Conservation (phyloP, 2,113 vertebrate genomes). For the Mormyrus iriodes region DNA sequence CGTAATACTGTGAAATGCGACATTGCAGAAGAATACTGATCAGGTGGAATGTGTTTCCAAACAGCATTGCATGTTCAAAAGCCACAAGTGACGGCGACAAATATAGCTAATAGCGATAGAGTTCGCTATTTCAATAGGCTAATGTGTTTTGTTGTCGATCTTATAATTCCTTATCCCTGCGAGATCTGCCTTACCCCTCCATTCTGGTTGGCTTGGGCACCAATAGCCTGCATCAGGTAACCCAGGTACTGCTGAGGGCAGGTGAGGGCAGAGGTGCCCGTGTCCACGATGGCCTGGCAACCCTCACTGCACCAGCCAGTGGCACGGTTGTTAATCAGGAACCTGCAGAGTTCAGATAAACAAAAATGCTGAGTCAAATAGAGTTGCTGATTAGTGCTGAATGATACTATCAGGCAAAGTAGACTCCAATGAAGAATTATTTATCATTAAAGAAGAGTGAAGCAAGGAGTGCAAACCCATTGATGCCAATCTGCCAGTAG, state of each 20-base stretch:
- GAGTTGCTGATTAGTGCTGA: background rate
- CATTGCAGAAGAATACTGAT: background rate
- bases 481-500: constrained; percentile 49
- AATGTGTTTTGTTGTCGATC: background rate
- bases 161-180: background rate
- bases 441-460: background rate
- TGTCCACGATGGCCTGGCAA: constrained; percentile 59
- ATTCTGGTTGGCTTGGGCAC: constrained; percentile 45
- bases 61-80: background rate
- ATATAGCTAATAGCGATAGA: background rate
- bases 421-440: background rate
- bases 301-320: constrained; percentile 49
- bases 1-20: constrained; percentile 39
- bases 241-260: constrained; percentile 39
- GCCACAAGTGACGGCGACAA: background rate
- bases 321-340: constrained; percentile 42
- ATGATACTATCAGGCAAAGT: background rate
- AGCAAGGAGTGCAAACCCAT: constrained; percentile 35
- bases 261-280: constrained; percentile 54
- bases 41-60: background rate
- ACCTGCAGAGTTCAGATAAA: constrained; percentile 35
- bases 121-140: background rate
- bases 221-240: constrained; percentile 48
- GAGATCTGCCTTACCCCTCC: constrained; percentile 39
- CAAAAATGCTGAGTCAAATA: background rate